Evolutionary conservation across 1,140 invertebrate genomes (phyloP).

Genomic region (Diorhabda carinulata): DNA sequence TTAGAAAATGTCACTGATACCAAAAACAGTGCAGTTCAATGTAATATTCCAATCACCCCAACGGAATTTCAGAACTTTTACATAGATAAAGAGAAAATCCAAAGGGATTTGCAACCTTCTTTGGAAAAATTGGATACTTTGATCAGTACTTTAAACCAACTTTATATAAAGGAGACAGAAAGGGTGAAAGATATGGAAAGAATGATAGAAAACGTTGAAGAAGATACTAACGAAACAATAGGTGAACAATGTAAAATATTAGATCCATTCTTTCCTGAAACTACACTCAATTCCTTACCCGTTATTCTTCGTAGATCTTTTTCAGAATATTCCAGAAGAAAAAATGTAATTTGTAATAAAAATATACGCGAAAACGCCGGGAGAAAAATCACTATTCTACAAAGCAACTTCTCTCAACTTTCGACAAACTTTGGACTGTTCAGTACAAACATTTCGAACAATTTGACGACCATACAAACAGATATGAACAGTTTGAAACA

Average conservation of each 20-base stretch:
- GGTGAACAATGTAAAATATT: background rate
- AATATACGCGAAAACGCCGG: background rate
- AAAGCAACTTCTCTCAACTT: background rate
- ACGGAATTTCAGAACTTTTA: no score
- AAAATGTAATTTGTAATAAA: background rate
- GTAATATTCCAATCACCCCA: no score
- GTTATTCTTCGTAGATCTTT: background rate
- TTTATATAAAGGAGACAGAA: background rate
- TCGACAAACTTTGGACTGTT: background rate
- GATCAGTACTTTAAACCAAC: conserved; percentile 1
- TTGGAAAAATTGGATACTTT: conserved; percentile 4
- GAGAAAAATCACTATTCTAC: background rate
- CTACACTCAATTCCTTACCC: background rate
- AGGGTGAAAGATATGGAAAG: background rate
- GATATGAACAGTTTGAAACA: background rate
- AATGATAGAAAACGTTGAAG: background rate
- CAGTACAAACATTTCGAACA: background rate
- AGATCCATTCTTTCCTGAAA: background rate
- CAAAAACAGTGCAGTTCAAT: no score
- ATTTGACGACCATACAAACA: background rate
- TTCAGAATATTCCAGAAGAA: background rate
- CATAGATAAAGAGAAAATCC: no score
- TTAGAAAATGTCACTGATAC: no score
- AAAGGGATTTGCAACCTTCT: background rate
- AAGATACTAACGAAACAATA: background rate